Base-by-base conservation (phyloP, 2,888 invertebrate species). In the Mongoloraphidia duomilia region DNA sequence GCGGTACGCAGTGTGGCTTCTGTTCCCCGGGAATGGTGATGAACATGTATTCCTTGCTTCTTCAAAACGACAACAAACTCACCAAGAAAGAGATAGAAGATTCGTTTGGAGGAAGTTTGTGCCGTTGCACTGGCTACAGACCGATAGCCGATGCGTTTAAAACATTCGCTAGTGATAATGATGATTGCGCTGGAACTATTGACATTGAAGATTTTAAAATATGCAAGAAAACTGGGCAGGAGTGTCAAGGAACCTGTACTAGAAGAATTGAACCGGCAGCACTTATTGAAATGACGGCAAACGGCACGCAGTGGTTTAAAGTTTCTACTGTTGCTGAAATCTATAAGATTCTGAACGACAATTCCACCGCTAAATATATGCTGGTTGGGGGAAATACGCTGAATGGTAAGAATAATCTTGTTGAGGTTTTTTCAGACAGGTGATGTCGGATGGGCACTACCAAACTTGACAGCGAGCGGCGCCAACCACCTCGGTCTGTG, bases 21-120 rank as follows among this genome's bases (percentile, higher is more conserved):
- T 86, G 86, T 60, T 77, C 79, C 17, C 77, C 84, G 0, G 86
- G 84, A 9, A 84, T 84, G 79, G 75, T 86, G 39, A 84, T 84
- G 83, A 78, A 76, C 58, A 82, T 84, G 81, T 78, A 77, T 64
- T 77, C 73, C 43, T 59, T 69, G 45, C 55, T 73, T 26, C 60
- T 70, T 55, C 57, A 65, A 38, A 66, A 61, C 26, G 62, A 69
- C 8, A 65, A 67, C n/a, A 57, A 67, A 42, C 55, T 75, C 42
- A 74, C 75, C 0, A 72, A 74, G 71, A 65, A 73, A 56, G 74
- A 81, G 56, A 72, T 84, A 6, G 84, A 85, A 61, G 75, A 82
- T 56, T 74, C 78, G 0, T 79, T 84, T 55, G 81, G 77, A 9
- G 79, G 83, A 47, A 83, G 84, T 56, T 73, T 82, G 12, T 85